Conservation (phyloP, 2,113 vertebrate genomes). For the Alethe castanea region DNA sequence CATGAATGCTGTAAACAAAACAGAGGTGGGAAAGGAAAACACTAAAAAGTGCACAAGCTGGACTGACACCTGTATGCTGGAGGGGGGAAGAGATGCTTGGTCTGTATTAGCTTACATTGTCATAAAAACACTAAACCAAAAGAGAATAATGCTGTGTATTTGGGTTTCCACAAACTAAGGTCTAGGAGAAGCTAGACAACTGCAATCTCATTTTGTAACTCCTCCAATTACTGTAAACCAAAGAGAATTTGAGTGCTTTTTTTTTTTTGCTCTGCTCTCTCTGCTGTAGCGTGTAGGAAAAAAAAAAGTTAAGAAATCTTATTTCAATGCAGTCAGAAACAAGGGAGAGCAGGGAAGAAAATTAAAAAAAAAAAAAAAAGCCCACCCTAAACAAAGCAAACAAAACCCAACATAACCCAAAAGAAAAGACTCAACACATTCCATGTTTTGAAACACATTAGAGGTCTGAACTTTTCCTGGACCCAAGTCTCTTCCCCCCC, state of each 20-base stretch:
- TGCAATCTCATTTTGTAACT: conserved; percentile 53
- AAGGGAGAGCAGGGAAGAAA: background rate
- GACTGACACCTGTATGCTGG: background rate
- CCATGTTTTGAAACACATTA: background rate
- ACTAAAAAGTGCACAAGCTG: background rate
- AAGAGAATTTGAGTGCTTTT: background rate
- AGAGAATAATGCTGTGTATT: conserved; percentile 12
- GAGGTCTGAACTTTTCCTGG: background rate
- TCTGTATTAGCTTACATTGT: background rate
- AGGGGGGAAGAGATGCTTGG: background rate
- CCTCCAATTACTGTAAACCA: conserved; percentile 35
- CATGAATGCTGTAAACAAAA: background rate
- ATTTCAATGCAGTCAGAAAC: background rate
- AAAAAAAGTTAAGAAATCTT: background rate
- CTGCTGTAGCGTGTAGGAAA: background rate
- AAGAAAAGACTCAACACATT: background rate
- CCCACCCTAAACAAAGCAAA: background rate
- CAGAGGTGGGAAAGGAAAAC: background rate
- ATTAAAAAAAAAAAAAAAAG: background rate
- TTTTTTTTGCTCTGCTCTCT: background rate
- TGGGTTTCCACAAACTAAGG: conserved; percentile 44
- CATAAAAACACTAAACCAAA: conserved; percentile 18
- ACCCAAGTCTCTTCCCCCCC: conserved; percentile 34
- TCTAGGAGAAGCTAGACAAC: conserved; percentile 17
- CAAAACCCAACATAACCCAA: background rate